Conservation (phyloP, 2,888 invertebrate species). For the Aquatica leii region DNA sequence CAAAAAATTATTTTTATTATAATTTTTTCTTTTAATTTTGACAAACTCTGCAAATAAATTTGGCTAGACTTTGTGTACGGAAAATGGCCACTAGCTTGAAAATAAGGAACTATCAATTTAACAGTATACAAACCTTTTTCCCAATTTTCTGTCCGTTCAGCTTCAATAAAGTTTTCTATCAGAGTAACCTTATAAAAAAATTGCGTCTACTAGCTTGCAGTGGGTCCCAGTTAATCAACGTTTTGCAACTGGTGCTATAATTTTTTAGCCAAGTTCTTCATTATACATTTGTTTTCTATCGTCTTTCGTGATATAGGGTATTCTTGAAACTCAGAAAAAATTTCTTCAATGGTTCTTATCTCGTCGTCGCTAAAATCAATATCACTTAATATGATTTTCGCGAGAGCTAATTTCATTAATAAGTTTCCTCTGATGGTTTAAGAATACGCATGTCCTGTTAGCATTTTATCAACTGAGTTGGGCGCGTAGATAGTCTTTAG, state of each 20-base stretch:
- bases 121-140: conserved; percentile 54
- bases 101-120: conserved; percentile 55
- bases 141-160: conserved; percentile 53
- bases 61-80: conserved; percentile 46
- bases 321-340: not conserved
- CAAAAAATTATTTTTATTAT: conserved; percentile 53
- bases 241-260: too few relatives aligned
- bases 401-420: not conserved
- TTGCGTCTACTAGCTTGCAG: too few relatives aligned
- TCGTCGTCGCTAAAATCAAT: not conserved
- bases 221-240: not conserved
- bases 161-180: conserved; percentile 53
- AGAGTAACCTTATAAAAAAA: not conserved
- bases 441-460: too few relatives aligned
- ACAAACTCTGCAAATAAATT: too few relatives aligned
- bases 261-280: not conserved
- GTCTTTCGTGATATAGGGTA: not conserved
- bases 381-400: not conserved
- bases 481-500: too few relatives aligned
- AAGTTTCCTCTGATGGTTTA: too few relatives aligned
- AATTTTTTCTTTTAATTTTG: conserved; percentile 45
- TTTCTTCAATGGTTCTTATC: not conserved
- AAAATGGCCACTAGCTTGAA: conserved; percentile 47
- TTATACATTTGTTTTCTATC: conserved; percentile 35
- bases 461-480: too few relatives aligned